Evolutionary conservation across 2,888 invertebrate species (phyloP), one percentile per base, ranked within the genome.

Genomic region (Lasioglossum villosulum): DNA sequence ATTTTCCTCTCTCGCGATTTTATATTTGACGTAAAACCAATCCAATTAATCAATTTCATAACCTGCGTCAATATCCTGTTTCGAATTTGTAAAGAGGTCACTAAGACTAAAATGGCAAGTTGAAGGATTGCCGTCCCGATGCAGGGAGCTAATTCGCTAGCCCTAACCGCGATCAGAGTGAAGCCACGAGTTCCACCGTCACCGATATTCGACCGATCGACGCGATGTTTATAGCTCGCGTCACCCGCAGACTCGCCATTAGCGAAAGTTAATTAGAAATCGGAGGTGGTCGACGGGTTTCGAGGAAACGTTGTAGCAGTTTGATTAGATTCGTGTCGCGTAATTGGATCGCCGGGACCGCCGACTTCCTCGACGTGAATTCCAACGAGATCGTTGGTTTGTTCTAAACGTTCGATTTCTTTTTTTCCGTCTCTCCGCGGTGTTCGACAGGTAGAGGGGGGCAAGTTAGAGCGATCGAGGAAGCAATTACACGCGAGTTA

Each of bases 401-500:
- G 16, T 30, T n/a, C 23, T 48, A 78, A 10, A 8, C 27, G 66
- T 68, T 27, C 74, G 27, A 16, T 63, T 63, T 16, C 30, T 10
- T 34, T 23, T 42, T 14, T 10, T 30, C 6, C 1, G 23, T 34
- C 19, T 8, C 16, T 39, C 45, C 27, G 12, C 59, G 14, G 5
- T n/a, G 4, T 30, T 19, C 14, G 19, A 23, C 63, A 19, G 8
- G 19, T 8, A 1, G 34, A 8, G 8, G 34, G 37, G 27, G 34
- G 30, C 14, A 63, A 16, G 8, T 39, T 48, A 14, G 34, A n/a
- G 12, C 37, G 39, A 56, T 27, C 82, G 82, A 71, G 82, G 56
- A 76, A 73, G 82, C 83, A 83, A 83, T 83, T 83, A 83, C 82
- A 77, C 82, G 82, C 45, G 45, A 52, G 76, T 73, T 73, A 82